Conservation (phyloP, 2,888 invertebrate genomes). For the Hydriomena furcata region DNA sequence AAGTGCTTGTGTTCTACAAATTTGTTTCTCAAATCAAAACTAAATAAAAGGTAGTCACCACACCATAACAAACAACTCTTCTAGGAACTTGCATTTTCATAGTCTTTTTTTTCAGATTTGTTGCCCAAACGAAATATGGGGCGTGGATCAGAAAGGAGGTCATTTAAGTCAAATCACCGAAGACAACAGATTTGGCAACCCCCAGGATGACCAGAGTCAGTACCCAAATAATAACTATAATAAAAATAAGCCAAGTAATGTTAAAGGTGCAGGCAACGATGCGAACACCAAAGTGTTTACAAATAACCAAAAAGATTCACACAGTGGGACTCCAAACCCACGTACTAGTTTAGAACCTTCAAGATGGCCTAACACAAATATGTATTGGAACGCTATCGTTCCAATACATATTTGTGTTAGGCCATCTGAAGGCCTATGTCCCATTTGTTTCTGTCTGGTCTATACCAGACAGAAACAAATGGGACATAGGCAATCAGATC, state of each 20-base stretch:
- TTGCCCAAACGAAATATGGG: slow-evolving; percentile 52
- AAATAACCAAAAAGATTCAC: slow-evolving; percentile 1
- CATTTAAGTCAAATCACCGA: slow-evolving; percentile 6
- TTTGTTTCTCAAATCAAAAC: too few relatives aligned
- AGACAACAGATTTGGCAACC: slow-evolving; percentile 1
- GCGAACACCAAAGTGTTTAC: background rate
- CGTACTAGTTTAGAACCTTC: slow-evolving; percentile 9
- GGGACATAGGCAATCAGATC: slow-evolving; percentile 22
- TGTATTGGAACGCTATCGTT: slow-evolving; percentile 29
- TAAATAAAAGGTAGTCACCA: too few relatives aligned
- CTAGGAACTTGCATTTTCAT: too few relatives aligned
- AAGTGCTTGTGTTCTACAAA: too few relatives aligned
- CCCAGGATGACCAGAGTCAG: background rate
- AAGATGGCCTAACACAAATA: slow-evolving; percentile 10
- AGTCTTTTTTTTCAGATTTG: slow-evolving; percentile 51
- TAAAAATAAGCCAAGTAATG: slow-evolving; percentile 2
- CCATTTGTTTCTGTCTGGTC: slow-evolving; percentile 22
- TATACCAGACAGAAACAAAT: slow-evolving; percentile 22
- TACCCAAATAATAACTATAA: slow-evolving; percentile 2
- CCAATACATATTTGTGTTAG: slow-evolving; percentile 22
- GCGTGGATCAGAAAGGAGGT: slow-evolving; percentile 29
- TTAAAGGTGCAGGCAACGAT: slow-evolving; percentile 5
- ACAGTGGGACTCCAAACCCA: slow-evolving; percentile 2
- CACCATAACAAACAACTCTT: too few relatives aligned
- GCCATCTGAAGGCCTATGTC: slow-evolving; percentile 16